These are phyloP conservation scores for Scaeva pyrastri DNA, from an alignment of 2,888 invertebrate genomes.

Conservation along the genomic window DNA sequence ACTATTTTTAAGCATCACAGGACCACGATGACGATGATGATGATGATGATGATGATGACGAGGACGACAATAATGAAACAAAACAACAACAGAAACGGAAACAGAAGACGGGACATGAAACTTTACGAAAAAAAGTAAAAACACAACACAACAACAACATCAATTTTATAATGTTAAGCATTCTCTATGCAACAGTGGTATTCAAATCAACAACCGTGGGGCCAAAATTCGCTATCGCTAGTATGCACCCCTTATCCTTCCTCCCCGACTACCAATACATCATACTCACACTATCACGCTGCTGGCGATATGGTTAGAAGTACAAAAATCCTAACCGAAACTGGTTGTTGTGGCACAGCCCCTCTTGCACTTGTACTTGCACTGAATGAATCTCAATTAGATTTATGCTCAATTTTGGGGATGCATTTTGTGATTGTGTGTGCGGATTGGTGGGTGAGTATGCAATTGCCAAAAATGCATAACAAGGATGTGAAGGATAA, in stretches of 20 bases:
- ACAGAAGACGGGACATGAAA: slow-evolving; percentile 46
- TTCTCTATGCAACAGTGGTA: slow-evolving; percentile 60
- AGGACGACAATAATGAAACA: slow-evolving; percentile 52
- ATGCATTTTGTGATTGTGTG: slow-evolving; percentile 38
- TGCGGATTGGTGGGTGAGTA: not conserved
- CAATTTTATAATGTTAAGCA: slow-evolving; percentile 57
- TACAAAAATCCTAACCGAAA: slow-evolving; percentile 46
- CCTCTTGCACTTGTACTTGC: slow-evolving; percentile 43
- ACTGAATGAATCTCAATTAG: slow-evolving; percentile 75
- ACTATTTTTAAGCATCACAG: slow-evolving; percentile 11
- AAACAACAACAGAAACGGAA: slow-evolving; percentile 35
- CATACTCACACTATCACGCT: not conserved
- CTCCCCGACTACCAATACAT: not conserved
- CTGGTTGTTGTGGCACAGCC: slow-evolving; percentile 58
- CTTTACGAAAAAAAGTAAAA: slow-evolving; percentile 39
- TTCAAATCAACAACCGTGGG: slow-evolving; percentile 51
- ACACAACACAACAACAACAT: slow-evolving; percentile 34
- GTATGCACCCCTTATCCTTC: not conserved
- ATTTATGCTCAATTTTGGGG: slow-evolving; percentile 64
- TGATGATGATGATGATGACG: slow-evolving; percentile 36
- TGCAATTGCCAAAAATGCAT: slow-evolving; percentile 47
- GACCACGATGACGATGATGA: slow-evolving; percentile 23
- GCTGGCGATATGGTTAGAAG: slow-evolving; percentile 30
- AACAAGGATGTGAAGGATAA: slow-evolving; percentile 40
- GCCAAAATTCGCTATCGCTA: not conserved